Conservation (phyloP, 2,113 vertebrate species). For the Erinaceus europaeus region DNA sequence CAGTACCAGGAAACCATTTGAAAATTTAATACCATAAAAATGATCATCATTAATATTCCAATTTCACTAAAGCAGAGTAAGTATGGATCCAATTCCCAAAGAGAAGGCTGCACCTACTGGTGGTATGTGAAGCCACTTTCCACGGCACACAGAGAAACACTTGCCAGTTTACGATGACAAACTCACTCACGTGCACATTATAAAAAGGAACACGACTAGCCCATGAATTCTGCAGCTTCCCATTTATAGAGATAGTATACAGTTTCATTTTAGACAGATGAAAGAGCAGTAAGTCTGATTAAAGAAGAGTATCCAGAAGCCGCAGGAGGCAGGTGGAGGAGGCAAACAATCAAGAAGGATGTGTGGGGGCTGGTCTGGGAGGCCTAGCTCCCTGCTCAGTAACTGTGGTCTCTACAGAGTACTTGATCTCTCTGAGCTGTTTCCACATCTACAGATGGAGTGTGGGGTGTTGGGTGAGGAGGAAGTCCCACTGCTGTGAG, state of each 20-base stretch:
- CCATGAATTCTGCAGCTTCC: slow-evolving; percentile 29
- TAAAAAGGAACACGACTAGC: slow-evolving; percentile 18
- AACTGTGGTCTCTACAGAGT: not conserved
- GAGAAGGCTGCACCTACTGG: not conserved
- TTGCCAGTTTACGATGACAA: slow-evolving; percentile 32
- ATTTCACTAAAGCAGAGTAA: not conserved
- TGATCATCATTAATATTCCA: not conserved
- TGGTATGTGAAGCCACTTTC: not conserved
- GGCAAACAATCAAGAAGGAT: not conserved
- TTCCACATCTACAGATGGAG: not conserved
- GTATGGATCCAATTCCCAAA: not conserved
- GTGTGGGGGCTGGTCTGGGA: not conserved
- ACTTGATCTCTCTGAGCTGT: slow-evolving; percentile 22
- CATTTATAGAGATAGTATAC: slow-evolving; percentile 1
- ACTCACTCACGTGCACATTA: slow-evolving; percentile 30
- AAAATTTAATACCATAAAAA: too few relatives aligned
- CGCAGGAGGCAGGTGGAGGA: accelerated
- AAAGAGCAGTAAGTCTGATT: not conserved
- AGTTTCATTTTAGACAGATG: not conserved
- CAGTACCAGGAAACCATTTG: not conserved
- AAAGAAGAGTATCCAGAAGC: not conserved
- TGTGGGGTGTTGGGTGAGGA: too few relatives aligned
- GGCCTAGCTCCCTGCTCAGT: not conserved
- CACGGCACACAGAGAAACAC: not conserved
- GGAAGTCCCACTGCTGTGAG: not conserved